Evolutionary conservation across 1,140 invertebrate genomes (phyloP).

Genomic region (Zaprionus tsacasi): DNA sequence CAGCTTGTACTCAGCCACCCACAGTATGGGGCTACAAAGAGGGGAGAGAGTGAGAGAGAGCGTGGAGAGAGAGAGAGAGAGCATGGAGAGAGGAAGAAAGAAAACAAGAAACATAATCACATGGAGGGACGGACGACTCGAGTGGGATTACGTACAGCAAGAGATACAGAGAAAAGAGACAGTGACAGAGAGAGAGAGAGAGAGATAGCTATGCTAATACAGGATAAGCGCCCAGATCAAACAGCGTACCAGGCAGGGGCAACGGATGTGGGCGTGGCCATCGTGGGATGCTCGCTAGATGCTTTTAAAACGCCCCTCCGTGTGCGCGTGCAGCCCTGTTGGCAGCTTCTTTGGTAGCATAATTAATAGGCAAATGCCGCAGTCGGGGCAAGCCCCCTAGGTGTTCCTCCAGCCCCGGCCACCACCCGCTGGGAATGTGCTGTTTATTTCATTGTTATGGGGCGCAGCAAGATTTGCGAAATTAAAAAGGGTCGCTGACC

Average conservation of each 20-base stretch:
- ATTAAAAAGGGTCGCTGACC: constrained; percentile 76
- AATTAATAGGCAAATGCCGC: constrained; percentile 69
- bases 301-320: constrained; percentile 53
- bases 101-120: constrained; percentile 69
- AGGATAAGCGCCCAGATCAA: constrained; percentile 23
- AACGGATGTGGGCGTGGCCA: constrained; percentile 29
- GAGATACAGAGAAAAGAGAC: constrained; percentile 16
- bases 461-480: constrained; percentile 71
- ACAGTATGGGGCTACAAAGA: constrained; percentile 89
- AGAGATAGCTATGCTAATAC: constrained; percentile 16
- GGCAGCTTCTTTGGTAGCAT: constrained; percentile 53
- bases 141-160: background rate
- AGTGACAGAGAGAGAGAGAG: constrained; percentile 19
- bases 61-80: constrained; percentile 30
- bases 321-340: constrained; percentile 27
- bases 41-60: constrained; percentile 33
- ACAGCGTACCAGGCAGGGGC: constrained; percentile 52
- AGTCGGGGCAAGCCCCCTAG: constrained; percentile 12
- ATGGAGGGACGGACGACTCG: background rate
- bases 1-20: constrained; percentile 89
- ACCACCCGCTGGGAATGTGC: constrained; percentile 47
- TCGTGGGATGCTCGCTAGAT: constrained; percentile 12
- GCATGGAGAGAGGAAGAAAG: constrained; percentile 50
- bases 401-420: background rate
- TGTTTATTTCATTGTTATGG: constrained; percentile 78